Conservation (phyloP, 2,797 vertebrate species). For the Gymnoscopelus microlampas region DNA sequence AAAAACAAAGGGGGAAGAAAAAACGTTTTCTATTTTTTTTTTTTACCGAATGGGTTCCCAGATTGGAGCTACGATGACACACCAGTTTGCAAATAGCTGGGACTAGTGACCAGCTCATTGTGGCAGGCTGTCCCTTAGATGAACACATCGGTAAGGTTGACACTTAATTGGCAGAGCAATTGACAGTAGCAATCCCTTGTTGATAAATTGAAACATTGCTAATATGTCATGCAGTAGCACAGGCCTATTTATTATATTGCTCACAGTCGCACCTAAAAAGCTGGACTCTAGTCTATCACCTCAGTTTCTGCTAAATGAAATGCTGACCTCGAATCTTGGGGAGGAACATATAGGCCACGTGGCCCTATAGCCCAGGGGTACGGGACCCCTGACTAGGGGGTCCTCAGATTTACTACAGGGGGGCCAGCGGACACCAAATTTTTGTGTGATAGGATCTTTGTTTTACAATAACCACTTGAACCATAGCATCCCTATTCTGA, state of each 20-base stretch:
- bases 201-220: not conserved
- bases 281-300: not conserved
- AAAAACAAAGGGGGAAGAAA: too few species aligned
- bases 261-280: too few species aligned
- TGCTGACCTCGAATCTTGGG: slow-evolving; percentile 1
- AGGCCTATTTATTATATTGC: not conserved
- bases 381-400: too few species aligned
- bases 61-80: slow-evolving; percentile 45
- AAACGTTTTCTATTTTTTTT: too few species aligned
- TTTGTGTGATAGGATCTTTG: too few species aligned
- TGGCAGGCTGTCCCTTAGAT: slow-evolving; percentile 56
- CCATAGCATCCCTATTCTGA: too few species aligned
- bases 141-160: slow-evolving; percentile 66
- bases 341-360: too few species aligned
- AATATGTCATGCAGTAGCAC: not conserved
- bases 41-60: too few species aligned
- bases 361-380: too few species aligned
- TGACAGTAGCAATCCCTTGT: not conserved
- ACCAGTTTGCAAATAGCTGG: slow-evolving; percentile 31
- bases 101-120: slow-evolving; percentile 43
- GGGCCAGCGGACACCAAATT: too few species aligned
- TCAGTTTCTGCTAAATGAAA: slow-evolving; percentile 10
- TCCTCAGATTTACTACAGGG: too few species aligned
- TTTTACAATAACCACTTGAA: too few species aligned
- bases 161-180: slow-evolving; percentile 10